A percentile compares a stretch with the other conserved stretches of the same genome.
Conservation (phyloP, 30 jellyfish, hydroid and myxozoan species). For the Aurelia aurita complex sp. Pacific region DNA sequence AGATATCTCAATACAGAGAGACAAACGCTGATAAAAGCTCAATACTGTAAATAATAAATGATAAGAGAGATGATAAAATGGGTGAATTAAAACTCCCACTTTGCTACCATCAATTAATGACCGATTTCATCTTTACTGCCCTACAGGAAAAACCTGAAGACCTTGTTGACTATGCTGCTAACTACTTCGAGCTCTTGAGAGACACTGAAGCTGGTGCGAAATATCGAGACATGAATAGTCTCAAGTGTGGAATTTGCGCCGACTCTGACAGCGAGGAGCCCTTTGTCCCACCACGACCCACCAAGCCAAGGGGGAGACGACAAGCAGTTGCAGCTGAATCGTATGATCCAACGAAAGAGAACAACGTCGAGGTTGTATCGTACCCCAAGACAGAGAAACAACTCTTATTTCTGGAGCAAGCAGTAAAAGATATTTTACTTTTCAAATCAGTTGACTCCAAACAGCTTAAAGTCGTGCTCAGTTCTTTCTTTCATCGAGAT, state of each 20-base stretch:
- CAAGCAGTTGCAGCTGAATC: conserved; percentile 99
- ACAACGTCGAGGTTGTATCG: conserved; percentile 63
- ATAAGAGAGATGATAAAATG: conserved; percentile 17
- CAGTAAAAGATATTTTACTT: conserved; percentile 83
- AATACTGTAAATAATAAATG: too few relatives aligned
- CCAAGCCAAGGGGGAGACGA: conserved; percentile 89
- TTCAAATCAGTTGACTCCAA: conserved; percentile 80
- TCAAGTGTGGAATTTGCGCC: not conserved
- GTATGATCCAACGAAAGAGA: conserved; percentile 91
- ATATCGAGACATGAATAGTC: conserved; percentile 27
- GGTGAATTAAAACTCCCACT: conserved; percentile 42
- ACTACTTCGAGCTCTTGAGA: conserved; percentile 47
- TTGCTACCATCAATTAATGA: conserved; percentile 49
- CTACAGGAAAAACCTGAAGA: conserved; percentile 88
- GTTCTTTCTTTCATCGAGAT: conserved; percentile 85
- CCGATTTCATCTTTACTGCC: conserved; percentile 67
- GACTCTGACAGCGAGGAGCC: conserved; percentile 74
- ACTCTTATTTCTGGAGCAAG: conserved; percentile 73
- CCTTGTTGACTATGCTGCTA: conserved; percentile 71
- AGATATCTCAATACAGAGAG: too few relatives aligned
- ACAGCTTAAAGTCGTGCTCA: conserved; percentile 74
- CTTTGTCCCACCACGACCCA: conserved; percentile 90
- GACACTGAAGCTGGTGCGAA: conserved; percentile 61
- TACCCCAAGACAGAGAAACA: conserved; percentile 91
- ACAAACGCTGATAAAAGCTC: too few relatives aligned